These are phyloP conservation scores for Saiga tatarica DNA, from an alignment of 2,113 vertebrate species.

Conservation along the genomic window DNA sequence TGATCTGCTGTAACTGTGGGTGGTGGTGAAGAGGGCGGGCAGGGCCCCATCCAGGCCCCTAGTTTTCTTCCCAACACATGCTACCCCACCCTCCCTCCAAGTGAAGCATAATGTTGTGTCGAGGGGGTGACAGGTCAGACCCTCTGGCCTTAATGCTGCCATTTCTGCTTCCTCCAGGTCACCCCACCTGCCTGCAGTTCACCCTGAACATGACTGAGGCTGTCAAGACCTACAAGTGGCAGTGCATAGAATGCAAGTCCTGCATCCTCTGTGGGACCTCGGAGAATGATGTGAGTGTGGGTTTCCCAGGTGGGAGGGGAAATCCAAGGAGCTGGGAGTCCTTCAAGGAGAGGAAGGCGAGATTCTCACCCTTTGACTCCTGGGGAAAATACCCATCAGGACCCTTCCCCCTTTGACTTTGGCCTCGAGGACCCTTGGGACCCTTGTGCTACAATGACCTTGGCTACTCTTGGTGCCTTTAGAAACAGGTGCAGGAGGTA, in stretches of 20 bases:
- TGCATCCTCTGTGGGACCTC: conserved; percentile 98
- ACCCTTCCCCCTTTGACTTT: neutral
- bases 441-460: neutral
- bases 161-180: conserved; percentile 87
- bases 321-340: neutral
- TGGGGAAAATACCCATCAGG: neutral
- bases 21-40: neutral
- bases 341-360: neutral
- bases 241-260: conserved; percentile 99
- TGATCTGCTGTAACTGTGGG: conserved; percentile 65
- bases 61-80: neutral
- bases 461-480: neutral
- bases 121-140: neutral
- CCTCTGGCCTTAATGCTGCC: conserved; percentile 52
- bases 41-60: neutral
- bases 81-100: neutral
- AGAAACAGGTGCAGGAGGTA: neutral
- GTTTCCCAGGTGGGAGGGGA: neutral
- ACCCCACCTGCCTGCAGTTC: conserved; percentile 98
- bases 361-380: neutral
- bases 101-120: neutral
- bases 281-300: conserved; percentile 94
- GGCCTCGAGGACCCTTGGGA: neutral
- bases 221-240: conserved; percentile 98
- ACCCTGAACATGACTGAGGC: conserved; percentile 98